Conservation (phyloP, 2,888 invertebrate species). For the Automeris io region DNA sequence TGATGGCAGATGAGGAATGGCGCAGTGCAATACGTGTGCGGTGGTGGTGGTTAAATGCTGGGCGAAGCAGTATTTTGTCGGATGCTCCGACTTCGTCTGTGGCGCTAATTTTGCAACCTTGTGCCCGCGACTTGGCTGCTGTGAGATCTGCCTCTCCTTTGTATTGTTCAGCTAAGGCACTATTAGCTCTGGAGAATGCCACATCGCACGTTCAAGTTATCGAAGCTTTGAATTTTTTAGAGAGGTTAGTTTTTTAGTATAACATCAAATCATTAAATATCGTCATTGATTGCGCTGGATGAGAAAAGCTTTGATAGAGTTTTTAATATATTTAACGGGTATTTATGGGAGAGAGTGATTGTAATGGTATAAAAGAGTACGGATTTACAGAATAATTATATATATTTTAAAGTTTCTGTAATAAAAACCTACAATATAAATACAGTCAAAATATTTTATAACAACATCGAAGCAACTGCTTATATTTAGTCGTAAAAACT, state of each 20-base stretch:
- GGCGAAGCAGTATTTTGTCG: constrained; percentile 26
- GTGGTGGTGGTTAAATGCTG: constrained; percentile 52
- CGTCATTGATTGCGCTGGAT: too few relatives aligned
- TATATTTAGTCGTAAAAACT: too few relatives aligned
- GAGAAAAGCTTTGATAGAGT: too few relatives aligned
- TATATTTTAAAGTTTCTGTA: too few relatives aligned
- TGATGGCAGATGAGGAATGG: constrained; percentile 50
- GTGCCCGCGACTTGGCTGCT: constrained; percentile 55
- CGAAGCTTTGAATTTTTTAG: constrained; percentile 72
- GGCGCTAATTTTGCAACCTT: constrained; percentile 38
- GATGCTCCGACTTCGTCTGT: constrained; percentile 33
- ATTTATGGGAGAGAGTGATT: too few relatives aligned
- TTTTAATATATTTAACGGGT: too few relatives aligned
- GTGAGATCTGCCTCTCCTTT: constrained; percentile 72
- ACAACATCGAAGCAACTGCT: too few relatives aligned
- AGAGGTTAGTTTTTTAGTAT: constrained; percentile 55
- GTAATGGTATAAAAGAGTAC: too few relatives aligned
- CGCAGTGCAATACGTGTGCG: constrained; percentile 47
- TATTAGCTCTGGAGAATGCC: constrained; percentile 79
- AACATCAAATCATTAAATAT: not conserved
- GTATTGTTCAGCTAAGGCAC: constrained; percentile 67
- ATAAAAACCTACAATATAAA: too few relatives aligned
- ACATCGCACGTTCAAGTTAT: constrained; percentile 77
- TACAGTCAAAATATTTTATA: too few relatives aligned
- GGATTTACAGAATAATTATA: too few relatives aligned